Percentiles rank a stretch among this genome's conserved stretches.
These are phyloP conservation scores for Ceriagrion tenellum DNA, from an alignment of 2,888 invertebrate species.

Conservation along the genomic window DNA sequence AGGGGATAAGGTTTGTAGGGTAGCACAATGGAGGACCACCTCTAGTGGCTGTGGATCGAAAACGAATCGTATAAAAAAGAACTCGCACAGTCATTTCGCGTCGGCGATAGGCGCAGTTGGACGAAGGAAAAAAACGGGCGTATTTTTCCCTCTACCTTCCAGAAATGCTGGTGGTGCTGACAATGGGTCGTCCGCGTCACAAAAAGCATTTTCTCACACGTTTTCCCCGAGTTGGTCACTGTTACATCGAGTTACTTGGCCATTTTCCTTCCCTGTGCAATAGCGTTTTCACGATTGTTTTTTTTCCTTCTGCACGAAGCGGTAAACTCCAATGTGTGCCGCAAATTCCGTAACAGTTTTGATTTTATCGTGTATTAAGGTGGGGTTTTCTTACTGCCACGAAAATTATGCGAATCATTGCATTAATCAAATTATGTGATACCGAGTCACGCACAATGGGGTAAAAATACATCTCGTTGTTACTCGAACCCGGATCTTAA, in stretches of 20 bases:
- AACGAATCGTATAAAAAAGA: background rate
- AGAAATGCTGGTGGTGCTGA: background rate
- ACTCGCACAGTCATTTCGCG: conserved; percentile 14
- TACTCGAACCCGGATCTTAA: no score
- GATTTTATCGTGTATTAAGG: background rate
- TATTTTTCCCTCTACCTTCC: background rate
- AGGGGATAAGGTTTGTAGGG: conserved; percentile 30
- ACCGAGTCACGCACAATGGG: no score
- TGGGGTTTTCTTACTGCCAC: no score
- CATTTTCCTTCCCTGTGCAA: background rate
- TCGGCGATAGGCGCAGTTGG: background rate
- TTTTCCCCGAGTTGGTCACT: conserved; percentile 41
- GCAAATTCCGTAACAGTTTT: background rate
- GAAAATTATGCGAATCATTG: no score
- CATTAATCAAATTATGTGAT: no score
- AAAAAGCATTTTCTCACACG: conserved; percentile 19
- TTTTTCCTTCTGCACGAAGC: background rate
- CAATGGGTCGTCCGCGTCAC: background rate
- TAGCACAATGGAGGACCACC: conserved; percentile 31
- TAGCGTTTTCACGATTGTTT: background rate
- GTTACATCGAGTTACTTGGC: background rate
- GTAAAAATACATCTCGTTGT: no score
- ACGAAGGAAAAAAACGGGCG: background rate
- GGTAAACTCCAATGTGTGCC: background rate
- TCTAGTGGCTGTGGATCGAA: background rate